Conservation (phyloP, 2,797 vertebrate genomes). For the Syngnathus acus region DNA sequence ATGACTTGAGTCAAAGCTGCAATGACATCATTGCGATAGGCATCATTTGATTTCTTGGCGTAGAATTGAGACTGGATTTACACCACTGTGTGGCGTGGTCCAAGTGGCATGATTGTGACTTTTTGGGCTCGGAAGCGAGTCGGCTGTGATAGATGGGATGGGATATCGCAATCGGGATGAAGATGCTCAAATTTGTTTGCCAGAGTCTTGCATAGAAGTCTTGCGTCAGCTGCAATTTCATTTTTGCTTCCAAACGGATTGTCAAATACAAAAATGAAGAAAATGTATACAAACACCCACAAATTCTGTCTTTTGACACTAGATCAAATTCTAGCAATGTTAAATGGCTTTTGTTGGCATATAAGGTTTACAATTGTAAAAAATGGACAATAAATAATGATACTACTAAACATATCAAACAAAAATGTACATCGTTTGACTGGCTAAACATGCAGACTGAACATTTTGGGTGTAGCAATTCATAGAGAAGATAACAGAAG, state of each 20-base stretch:
- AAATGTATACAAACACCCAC: not conserved
- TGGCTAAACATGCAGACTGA: no score
- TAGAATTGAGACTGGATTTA: not conserved
- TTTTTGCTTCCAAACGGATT: not conserved
- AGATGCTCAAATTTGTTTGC: not conserved
- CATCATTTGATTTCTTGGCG: not conserved
- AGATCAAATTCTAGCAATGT: not conserved
- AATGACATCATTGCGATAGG: not conserved
- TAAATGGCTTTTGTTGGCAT: not conserved
- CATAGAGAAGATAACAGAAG: no score
- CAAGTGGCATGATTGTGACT: not conserved
- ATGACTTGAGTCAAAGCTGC: not conserved
- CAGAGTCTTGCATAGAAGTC: not conserved
- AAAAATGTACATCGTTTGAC: no score
- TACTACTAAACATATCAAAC: no score
- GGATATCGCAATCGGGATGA: no score
- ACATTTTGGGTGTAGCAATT: no score
- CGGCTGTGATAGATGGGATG: no score
- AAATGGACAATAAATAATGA: no score
- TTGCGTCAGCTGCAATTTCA: not conserved
- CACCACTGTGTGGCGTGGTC: not conserved
- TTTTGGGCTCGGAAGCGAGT: no score
- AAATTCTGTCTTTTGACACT: not conserved
- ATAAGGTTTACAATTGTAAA: no score
- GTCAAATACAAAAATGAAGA: not conserved